Base-by-base conservation (phyloP, 2,888 invertebrate species). In the Geotrupes spiniger region DNA sequence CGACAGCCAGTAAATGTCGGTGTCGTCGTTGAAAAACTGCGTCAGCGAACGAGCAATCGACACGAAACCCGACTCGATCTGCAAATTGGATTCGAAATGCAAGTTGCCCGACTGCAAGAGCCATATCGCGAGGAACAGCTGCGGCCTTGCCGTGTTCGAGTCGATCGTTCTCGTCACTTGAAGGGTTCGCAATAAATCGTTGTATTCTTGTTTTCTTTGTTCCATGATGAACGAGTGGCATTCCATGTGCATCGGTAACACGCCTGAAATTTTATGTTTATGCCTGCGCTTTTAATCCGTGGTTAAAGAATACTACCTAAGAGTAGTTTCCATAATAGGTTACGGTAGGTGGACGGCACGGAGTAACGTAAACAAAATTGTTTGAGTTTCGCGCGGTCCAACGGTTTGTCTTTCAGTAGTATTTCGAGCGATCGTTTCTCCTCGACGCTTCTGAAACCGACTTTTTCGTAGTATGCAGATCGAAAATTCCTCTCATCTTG, bases 371-470 rank as follows among this genome's bases (percentile, higher is more conserved):
- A 74, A 63, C 91, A 89, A 68, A 93, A 94, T 65, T 92, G 90
- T 62, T 85, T 85, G 17, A 95, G 68, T 71, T 91, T 91, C 4
- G 80, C 79, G 63, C 80, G 80, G 66, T 91, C 92, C 70, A 87
- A 78, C 9, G 85, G 87, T 63, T 87, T 88, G 58, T 94, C 93
- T 65, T 92, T 91, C 62, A 94, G 75, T 8, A 94, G 74, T 63
- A 92, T 91, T 75, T 94, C 92, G 31, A 94, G 74, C 0, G 92
- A 92, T 74, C 90, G 92, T 70, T 91, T 92, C 65, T 91, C 91
- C 72, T 93, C 93, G 0, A 93, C 90, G 59, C 89, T 89, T 55
- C 89, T 82, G 72, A 92, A 92, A 27, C 93, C 93, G 8, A 93
- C 91, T 75, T 89, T 89, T 72, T 89, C 89, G 62, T 89, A 89